Conservation (phyloP, 2,888 invertebrate species). For the Octonoba sinensis region DNA sequence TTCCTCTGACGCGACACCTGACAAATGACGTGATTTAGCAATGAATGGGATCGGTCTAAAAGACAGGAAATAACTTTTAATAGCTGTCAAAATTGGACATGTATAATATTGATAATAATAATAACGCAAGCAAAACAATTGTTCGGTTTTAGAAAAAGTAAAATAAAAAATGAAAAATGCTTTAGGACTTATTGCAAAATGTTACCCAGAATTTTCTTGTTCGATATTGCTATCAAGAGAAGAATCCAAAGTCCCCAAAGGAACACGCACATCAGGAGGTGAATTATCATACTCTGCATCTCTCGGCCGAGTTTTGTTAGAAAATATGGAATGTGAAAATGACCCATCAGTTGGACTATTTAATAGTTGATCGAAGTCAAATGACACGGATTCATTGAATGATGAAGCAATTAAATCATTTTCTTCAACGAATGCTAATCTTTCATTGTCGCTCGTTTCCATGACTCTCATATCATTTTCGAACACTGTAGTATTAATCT, state of each 20-base stretch:
- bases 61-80: too few relatives aligned
- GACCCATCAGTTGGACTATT: constrained; percentile 31
- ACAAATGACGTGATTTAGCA: too few relatives aligned
- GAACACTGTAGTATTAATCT: neutral
- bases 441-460: constrained; percentile 3
- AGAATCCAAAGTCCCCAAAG: constrained; percentile 14
- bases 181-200: too few relatives aligned
- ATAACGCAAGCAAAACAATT: too few relatives aligned
- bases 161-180: too few relatives aligned
- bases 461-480: constrained; percentile 7
- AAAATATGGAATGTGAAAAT: constrained; percentile 32
- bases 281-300: constrained; percentile 12
- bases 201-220: constrained; percentile 54
- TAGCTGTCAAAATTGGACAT: too few relatives aligned
- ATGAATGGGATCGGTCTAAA: too few relatives aligned
- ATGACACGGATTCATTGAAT: neutral
- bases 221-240: constrained; percentile 16
- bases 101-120: too few relatives aligned
- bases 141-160: too few relatives aligned
- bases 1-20: too few relatives aligned
- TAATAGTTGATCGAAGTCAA: constrained; percentile 39
- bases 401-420: too few relatives aligned
- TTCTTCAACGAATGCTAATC: neutral
- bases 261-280: constrained; percentile 23
- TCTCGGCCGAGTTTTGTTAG: constrained; percentile 9